These are phyloP conservation scores for Aphelenchoides besseyi DNA, from an alignment of 1,140 invertebrate species.

Conservation along the genomic window DNA sequence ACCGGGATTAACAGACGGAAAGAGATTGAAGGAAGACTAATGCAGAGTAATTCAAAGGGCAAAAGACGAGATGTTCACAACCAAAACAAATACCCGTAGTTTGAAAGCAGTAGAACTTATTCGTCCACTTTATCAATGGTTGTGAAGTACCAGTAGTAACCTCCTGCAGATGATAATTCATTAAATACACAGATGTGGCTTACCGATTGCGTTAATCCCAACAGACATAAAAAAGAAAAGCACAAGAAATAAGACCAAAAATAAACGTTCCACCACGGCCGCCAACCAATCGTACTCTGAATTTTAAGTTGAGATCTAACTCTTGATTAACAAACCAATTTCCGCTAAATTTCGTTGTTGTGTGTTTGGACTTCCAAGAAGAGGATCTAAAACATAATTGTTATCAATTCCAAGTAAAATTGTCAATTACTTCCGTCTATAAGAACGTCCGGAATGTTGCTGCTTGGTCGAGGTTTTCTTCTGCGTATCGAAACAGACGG, in stretches of 20 bases:
- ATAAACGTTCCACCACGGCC: slow-evolving; percentile 48
- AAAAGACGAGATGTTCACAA: no score
- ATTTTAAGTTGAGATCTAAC: no score
- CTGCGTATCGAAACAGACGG: neutral
- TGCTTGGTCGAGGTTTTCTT: neutral
- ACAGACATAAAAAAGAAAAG: slow-evolving; percentile 46
- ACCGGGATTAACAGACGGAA: no score
- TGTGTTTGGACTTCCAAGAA: slow-evolving; percentile 12
- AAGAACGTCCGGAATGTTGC: slow-evolving; percentile 9
- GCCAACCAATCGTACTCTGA: slow-evolving; percentile 57
- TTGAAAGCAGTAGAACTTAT: neutral
- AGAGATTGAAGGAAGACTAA: no score
- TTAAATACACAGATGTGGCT: no score
- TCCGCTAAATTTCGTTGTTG: slow-evolving; percentile 49
- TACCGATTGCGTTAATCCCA: slow-evolving; percentile 43
- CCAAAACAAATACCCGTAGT: no score
- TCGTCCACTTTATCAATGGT: slow-evolving; percentile 5
- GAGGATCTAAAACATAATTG: neutral
- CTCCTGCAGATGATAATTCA: no score
- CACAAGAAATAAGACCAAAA: slow-evolving; percentile 44
- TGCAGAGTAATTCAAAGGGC: no score
- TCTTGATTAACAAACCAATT: no score
- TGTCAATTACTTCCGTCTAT: slow-evolving; percentile 11
- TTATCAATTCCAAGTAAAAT: neutral
- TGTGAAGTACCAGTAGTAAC: slow-evolving; percentile 21